Conservation (phyloP, 2,113 vertebrate species). For the Anhinga rufa region DNA sequence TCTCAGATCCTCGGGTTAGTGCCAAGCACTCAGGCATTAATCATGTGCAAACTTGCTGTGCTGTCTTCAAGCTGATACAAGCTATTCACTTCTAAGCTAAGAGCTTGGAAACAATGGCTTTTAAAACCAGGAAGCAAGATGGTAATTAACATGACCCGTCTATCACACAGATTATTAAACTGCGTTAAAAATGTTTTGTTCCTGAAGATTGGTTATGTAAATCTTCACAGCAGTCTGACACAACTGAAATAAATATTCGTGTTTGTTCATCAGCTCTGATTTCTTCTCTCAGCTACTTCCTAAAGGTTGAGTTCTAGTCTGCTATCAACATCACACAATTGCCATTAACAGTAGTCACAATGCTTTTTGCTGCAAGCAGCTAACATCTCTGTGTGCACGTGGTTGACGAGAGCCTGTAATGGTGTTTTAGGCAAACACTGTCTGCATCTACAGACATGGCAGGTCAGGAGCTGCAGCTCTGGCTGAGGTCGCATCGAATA, state of each 20-base stretch:
- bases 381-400: background rate
- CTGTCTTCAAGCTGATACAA: background rate
- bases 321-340: background rate
- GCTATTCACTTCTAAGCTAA: background rate
- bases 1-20: background rate
- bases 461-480: background rate
- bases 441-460: background rate
- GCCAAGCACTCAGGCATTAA: slow-evolving; percentile 1
- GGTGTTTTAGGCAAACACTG: background rate
- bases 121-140: slow-evolving; percentile 15
- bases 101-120: slow-evolving; percentile 22
- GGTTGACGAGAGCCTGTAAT: background rate
- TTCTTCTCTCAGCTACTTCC: background rate
- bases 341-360: background rate
- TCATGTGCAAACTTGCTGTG: background rate
- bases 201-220: slow-evolving; percentile 53
- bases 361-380: background rate
- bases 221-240: slow-evolving; percentile 20
- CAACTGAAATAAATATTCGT: slow-evolving; percentile 16
- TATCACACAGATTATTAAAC: slow-evolving; percentile 39
- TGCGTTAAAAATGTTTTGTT: slow-evolving; percentile 33
- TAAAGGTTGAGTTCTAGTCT: background rate
- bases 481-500: background rate
- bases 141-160: slow-evolving; percentile 43
- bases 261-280: background rate